phyloP scores from a whole-genome alignment of 2,797 vertebrate genomes.

The Furcifer pardalis region DNA sequence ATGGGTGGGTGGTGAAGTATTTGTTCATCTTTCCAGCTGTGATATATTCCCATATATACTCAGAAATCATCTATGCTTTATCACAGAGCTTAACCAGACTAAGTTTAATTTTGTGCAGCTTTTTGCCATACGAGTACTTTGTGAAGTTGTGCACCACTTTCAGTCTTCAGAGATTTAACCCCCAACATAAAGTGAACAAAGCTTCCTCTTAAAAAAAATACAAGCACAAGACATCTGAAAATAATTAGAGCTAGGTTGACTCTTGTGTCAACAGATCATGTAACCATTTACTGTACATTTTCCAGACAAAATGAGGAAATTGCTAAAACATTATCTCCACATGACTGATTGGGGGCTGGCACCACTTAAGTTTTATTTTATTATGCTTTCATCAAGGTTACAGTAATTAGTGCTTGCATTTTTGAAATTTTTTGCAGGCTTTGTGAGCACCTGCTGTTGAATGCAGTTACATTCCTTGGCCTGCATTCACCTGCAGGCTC shows the following conservation, averaged over 20 bases:
- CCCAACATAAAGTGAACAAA: slow-evolving; percentile 40
- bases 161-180: neutral
- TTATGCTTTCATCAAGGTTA: slow-evolving; percentile 9
- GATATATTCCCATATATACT: slow-evolving; percentile 8
- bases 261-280: slow-evolving; percentile 24
- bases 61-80: neutral
- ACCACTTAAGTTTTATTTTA: neutral
- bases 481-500: rapidly evolving
- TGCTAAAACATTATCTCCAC: slow-evolving; percentile 11
- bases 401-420: neutral
- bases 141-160: neutral
- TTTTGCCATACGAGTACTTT: rapidly evolving
- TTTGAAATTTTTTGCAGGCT: neutral
- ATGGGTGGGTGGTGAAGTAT: slow-evolving; percentile 5
- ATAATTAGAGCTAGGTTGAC: slow-evolving; percentile 66
- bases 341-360: slow-evolving; percentile 1
- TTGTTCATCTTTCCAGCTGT: slow-evolving; percentile 1
- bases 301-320: slow-evolving; percentile 10
- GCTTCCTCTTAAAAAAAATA: slow-evolving; percentile 24
- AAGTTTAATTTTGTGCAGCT: too few species aligned
- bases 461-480: neutral
- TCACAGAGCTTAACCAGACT: neutral
- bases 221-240: slow-evolving; percentile 58
- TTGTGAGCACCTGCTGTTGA: slow-evolving; percentile 14
- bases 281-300: slow-evolving; percentile 15